Conservation (phyloP, 92 coral and sea anemone species). For the Actinostola sp. region DNA sequence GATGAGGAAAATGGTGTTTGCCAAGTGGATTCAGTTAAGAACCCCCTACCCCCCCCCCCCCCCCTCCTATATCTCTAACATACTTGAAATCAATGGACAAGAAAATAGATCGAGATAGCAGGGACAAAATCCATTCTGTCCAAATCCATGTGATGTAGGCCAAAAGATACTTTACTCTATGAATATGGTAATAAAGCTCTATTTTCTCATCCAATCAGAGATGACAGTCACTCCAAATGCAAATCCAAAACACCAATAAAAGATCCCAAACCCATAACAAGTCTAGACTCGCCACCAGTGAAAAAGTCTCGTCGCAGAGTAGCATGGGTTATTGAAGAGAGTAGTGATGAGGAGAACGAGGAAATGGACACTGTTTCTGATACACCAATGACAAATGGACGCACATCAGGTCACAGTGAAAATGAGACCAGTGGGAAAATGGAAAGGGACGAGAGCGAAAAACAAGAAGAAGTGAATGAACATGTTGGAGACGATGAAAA, state of each 20-base stretch:
- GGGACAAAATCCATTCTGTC: neutral
- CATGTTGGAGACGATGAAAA: conserved; percentile 11
- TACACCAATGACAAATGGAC: conserved; percentile 11
- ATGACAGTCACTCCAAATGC: conserved; percentile 1
- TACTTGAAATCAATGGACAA: no score
- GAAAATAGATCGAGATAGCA: neutral
- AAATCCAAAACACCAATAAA: conserved; percentile 28
- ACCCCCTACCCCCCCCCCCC: no score
- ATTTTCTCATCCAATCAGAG: conserved; percentile 14
- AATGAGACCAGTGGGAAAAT: neutral
- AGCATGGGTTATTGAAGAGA: conserved; percentile 70
- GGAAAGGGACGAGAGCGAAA: conserved; percentile 8
- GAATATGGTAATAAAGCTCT: neutral
- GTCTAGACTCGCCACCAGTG: conserved; percentile 75
- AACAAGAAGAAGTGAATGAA: conserved; percentile 25
- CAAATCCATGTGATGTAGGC: neutral
- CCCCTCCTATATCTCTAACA: no score
- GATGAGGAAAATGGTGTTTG: no score
- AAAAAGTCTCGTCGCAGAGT: conserved; percentile 76
- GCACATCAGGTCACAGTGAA: neutral
- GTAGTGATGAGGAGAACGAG: conserved; percentile 78
- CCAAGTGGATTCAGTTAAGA: no score
- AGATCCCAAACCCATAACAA: conserved; percentile 13
- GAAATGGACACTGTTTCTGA: conserved; percentile 23
- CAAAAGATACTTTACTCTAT: neutral